Evolutionary conservation across 2,797 vertebrate species (phyloP), one percentile per base, ranked within the genome.

Genomic region (Anguilla obscura): DNA sequence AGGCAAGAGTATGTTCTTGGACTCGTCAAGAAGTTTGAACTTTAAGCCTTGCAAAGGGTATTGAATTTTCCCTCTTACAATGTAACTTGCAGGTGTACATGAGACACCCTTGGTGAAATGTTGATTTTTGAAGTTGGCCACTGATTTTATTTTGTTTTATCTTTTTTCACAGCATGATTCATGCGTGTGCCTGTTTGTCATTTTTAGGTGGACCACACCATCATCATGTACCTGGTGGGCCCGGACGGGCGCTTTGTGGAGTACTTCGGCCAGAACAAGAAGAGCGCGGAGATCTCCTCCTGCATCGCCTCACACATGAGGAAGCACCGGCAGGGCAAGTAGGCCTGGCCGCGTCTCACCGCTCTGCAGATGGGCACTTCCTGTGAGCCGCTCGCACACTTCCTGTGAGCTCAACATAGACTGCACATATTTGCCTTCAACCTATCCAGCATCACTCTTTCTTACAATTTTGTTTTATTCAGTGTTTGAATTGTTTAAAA

Each of bases 171-270:
- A 45, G 40, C 40, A 45, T 45, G 40, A 45, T 45, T 45, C 40
- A 45, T 45, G 40, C 40, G 40, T 45, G 9, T 89, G 27, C 71
- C 12, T 80, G 27, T 83, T 90, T 66, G 4, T 24, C 30, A 50
- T 85, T 5, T 82, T n/a, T 93, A 99, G 99, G 98, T 99, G n/a
- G 98, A 99, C 92, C 99, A 99, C 93, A 99, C 98, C 0, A 99
- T 99, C 92, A 98, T 99, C 90, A 99, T 99, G 98, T 99, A 99
- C 93, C 97, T 99, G 2, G 92, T 99, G 0, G 97, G 96, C 86
- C 99, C 99, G 0, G 97, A 98, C 40, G 98, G 98, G 9, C 91
- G 94, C 18, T 99, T 99, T 0, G 69, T 97, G 71, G 98, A 99
- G 87, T 99, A 99, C 92, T 99, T 95, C 63, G 99, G 98, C 90